Evolutionary conservation across 2,888 invertebrate species (phyloP), one percentile per base, ranked within the genome.

Genomic region (Diadromus collaris): DNA sequence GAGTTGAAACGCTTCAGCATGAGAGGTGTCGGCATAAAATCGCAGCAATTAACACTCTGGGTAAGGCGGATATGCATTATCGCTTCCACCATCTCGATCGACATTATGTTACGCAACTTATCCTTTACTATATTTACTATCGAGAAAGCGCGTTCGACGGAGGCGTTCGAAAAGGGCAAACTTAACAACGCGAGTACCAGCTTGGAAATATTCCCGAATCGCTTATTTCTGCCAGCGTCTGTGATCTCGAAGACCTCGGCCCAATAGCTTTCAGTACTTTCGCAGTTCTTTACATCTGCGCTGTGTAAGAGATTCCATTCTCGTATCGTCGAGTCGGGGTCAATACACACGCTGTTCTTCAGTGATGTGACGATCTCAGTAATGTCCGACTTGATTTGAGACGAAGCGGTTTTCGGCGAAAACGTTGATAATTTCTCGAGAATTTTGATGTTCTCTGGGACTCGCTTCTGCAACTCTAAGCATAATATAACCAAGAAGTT

Each of bases 401-500:
- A 68, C 1, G 75, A 54, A 13, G 75, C 61, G 0, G 21, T 9
- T 44, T 75, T 6, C 7, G 60, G 79, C 21, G 73, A 76, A 60
- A 82, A 80, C 32, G 71, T 76, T 10, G 84, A 80, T 63, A 83
- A 29, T 29, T 63, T 73, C 79, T 86, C 81, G n/a, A 85, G 69
- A 9, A 81, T 61, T 67, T 80, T 71, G 54, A 84, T 80, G 72
- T 85, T 85, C 27, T 81, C 82, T 5, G 85, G 84, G 19, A 85
- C 54, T 65, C 85, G 63, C 63, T 81, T 75, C 46, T 84, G 84
- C 27, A 86, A 81, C 38, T 85, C 64, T 24, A 72, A 68, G 13
- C 81, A 80, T 54, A 84, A 58, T 58, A 51, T 61, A 16, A 73
- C 69, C 21, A 82, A 58, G 82, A 84, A 86, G 24, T 68, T 67